Conservation (phyloP, 2,113 vertebrate species). For the Melanostigma gelatinosum region DNA sequence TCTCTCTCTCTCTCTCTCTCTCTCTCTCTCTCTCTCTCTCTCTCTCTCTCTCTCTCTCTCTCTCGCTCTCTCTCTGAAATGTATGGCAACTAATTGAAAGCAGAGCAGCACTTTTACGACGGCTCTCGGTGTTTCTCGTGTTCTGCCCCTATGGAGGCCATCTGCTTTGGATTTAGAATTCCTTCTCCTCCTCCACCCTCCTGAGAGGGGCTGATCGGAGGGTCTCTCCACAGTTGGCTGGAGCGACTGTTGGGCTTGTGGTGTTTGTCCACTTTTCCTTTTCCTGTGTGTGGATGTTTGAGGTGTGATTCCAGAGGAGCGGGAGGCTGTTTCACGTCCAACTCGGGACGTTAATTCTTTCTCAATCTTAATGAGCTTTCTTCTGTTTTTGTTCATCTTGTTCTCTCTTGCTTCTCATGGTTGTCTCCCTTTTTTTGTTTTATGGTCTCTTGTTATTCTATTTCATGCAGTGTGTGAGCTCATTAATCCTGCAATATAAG, state of each 20-base stretch:
- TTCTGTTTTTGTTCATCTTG: conserved; percentile 15
- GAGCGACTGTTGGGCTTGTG: conserved; percentile 67
- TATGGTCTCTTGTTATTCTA: conserved; percentile 53
- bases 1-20: conserved; percentile 21
- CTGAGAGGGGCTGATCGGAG: conserved; percentile 77
- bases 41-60: too few relatives aligned
- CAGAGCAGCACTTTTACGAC: conserved; percentile 79
- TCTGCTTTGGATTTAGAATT: conserved; percentile 86
- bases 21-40: too few relatives aligned
- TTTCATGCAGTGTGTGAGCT: conserved; percentile 61
- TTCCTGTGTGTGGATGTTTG: conserved; percentile 44
- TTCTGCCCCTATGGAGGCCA: conserved; percentile 84
- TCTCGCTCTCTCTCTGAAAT: conserved; percentile 47
- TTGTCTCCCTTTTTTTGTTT: conserved; percentile 40
- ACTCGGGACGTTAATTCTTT: not conserved
- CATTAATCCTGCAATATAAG: conserved; percentile 63
- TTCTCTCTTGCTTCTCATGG: conserved; percentile 23
- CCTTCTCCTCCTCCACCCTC: conserved; percentile 54
- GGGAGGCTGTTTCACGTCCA: conserved; percentile 14
- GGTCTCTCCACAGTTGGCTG: conserved; percentile 76
- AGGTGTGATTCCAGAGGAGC: conserved; percentile 53
- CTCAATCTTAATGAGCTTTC: conserved; percentile 18
- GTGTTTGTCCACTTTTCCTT: conserved; percentile 73
- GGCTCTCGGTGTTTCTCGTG: conserved; percentile 75
- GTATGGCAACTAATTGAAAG: conserved; percentile 82